A percentile compares a stretch with the other conserved stretches of the same genome.
Evolutionary conservation across 2,888 invertebrate genomes (phyloP).

Genomic region (Drosophila rellima): DNA sequence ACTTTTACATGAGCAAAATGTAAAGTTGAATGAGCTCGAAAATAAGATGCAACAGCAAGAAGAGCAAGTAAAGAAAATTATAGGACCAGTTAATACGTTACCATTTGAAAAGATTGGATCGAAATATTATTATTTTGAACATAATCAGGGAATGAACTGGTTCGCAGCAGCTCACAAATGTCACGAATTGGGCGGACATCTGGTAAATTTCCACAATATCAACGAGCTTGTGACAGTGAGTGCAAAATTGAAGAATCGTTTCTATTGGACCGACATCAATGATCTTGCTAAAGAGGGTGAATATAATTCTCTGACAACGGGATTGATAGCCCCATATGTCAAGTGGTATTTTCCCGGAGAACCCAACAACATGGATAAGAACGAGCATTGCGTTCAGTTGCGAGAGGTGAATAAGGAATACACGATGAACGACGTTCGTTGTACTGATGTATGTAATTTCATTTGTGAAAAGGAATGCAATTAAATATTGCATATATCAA

Average conservation of each 20-base stretch:
- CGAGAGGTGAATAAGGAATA: not conserved
- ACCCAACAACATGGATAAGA: not conserved
- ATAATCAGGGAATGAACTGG: not conserved
- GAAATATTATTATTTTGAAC: conserved; percentile 17
- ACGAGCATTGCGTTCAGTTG: conserved; percentile 11
- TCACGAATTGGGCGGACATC: conserved; percentile 3
- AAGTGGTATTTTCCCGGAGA: conserved; percentile 7
- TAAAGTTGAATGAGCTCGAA: not conserved
- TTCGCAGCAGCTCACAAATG: conserved; percentile 9
- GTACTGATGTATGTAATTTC: not conserved
- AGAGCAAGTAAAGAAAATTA: not conserved
- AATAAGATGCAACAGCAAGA: not conserved
- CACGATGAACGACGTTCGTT: conserved; percentile 7
- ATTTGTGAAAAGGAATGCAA: conserved; percentile 12
- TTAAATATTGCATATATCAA: not conserved
- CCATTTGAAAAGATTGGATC: conserved; percentile 9
- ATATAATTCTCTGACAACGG: conserved; percentile 7
- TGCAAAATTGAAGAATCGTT: not conserved
- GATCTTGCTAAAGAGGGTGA: conserved; percentile 13
- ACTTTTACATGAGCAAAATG: not conserved
- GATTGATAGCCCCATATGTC: not conserved
- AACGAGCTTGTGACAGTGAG: not conserved
- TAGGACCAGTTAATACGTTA: not conserved
- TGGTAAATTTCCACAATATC: not conserved
- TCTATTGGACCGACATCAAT: conserved; percentile 21